phyloP scores from a whole-genome alignment of 2,888 invertebrate genomes.

The Acanthosoma haemorrhoidale region DNA sequence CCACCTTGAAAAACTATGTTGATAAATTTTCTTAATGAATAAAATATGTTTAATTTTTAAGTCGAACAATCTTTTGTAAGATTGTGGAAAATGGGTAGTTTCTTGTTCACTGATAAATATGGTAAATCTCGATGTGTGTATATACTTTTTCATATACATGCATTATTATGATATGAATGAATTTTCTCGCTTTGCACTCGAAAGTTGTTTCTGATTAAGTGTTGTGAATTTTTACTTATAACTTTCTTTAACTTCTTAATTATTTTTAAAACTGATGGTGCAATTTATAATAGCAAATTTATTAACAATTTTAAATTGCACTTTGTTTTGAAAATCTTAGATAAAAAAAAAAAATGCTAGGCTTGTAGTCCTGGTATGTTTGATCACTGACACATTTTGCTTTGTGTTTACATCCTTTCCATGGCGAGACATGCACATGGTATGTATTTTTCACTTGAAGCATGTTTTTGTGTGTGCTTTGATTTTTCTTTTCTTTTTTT shows the following conservation, averaged over 20 bases:
- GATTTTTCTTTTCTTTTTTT: constrained; percentile 3
- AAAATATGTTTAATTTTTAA: no score
- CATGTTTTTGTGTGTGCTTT: constrained; percentile 18
- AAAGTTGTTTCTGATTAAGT: not conserved
- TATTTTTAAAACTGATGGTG: not conserved
- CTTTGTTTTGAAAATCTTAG: not conserved
- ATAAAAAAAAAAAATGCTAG: constrained; percentile 15
- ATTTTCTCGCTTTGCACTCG: constrained; percentile 3
- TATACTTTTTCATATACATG: not conserved
- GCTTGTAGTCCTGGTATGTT: constrained; percentile 26
- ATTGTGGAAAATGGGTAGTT: no score
- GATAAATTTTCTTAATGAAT: no score
- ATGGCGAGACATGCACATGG: constrained; percentile 39
- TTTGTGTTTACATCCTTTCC: constrained; percentile 38
- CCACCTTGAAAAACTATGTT: no score
- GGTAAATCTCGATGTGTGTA: no score
- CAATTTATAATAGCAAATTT: not conserved
- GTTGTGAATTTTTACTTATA: not conserved
- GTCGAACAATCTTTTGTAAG: no score
- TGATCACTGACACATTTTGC: constrained; percentile 38
- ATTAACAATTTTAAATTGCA: constrained; percentile 6
- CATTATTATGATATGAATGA: not conserved
- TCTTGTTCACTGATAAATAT: no score
- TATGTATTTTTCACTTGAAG: constrained; percentile 37
- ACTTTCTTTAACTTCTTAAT: not conserved